Evolutionary conservation across 1,140 invertebrate genomes (phyloP).

Genomic region (Ganaspis sp.): DNA sequence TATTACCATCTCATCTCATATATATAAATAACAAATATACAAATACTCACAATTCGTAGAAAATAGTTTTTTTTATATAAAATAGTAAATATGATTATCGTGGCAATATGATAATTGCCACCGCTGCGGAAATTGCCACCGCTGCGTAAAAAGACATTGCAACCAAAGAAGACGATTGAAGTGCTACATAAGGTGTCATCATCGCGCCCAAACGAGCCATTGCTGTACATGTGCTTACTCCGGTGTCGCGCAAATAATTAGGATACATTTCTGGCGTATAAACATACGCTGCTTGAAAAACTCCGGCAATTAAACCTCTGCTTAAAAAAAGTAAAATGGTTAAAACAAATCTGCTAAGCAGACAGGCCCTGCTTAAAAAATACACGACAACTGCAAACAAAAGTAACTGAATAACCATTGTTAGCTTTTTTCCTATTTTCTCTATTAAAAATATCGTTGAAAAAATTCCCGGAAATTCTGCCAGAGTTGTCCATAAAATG

Average conservation of each 20-base stretch:
- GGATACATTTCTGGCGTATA: conserved; percentile 98
- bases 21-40: too few species aligned
- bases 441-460: conserved; percentile 95
- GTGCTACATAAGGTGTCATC: conserved; percentile 94
- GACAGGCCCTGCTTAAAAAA: conserved; percentile 79
- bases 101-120: conserved; percentile 85
- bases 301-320: conserved; percentile 93
- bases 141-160: conserved; percentile 85
- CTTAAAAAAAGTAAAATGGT: conserved; percentile 93
- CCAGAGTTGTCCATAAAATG: conserved; percentile 94
- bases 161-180: conserved; percentile 85
- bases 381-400: conserved; percentile 90
- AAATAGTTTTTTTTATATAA: neutral
- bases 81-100: too few species aligned
- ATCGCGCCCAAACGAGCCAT: conserved; percentile 95
- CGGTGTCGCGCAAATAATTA: conserved; percentile 90
- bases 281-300: conserved; percentile 96
- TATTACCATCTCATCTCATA: too few species aligned
- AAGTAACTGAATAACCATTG: conserved; percentile 95
- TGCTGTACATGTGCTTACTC: conserved; percentile 91
- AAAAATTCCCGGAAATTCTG: conserved; percentile 96
- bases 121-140: conserved; percentile 84
- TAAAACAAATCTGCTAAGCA: conserved; percentile 84
- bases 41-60: too few species aligned
- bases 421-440: conserved; percentile 92